A percentile compares a stretch with the other conserved stretches of the same genome.
These are phyloP conservation scores for Sebastiscus albofasciatus DNA, from an alignment of 2,797 vertebrate species.

Conservation along the genomic window DNA sequence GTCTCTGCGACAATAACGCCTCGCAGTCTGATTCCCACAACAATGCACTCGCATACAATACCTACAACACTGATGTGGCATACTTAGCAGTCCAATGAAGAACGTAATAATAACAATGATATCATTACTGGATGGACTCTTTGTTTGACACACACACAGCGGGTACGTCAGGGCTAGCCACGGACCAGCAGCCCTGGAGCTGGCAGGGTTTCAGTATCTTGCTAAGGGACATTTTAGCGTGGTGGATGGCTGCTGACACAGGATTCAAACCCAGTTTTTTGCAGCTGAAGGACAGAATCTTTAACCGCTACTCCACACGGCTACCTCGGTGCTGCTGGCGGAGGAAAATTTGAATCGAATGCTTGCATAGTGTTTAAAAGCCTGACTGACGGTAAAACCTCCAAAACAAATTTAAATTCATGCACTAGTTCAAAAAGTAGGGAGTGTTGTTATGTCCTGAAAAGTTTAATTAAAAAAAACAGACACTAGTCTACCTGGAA, in stretches of 20 bases:
- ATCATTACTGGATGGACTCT: conserved; percentile 1
- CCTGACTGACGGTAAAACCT: neutral
- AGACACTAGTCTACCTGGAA: conserved; percentile 68
- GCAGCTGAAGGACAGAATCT: conserved; percentile 47
- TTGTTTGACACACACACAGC: conserved; percentile 6
- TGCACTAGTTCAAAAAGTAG: neutral
- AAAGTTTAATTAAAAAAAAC: neutral
- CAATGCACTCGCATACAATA: conserved; percentile 33
- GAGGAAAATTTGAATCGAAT: conserved; percentile 37
- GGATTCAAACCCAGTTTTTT: conserved; percentile 40
- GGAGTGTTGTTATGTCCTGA: neutral
- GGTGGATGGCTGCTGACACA: conserved; percentile 51
- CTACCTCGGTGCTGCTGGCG: conserved; percentile 25
- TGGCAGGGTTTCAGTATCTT: conserved; percentile 42
- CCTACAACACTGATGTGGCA: conserved; percentile 9
- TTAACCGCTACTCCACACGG: conserved; percentile 3
- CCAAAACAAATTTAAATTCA: neutral
- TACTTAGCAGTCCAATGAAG: conserved; percentile 9
- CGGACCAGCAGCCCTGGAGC: conserved; percentile 19
- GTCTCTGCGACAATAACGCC: conserved; percentile 46
- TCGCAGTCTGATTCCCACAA: conserved; percentile 51
- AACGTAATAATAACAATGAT: conserved; percentile 7
- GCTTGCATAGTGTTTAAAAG: conserved; percentile 20
- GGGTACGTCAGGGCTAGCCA: neutral
- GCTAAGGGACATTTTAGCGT: conserved; percentile 43